These are phyloP conservation scores for Andricus quercusramuli DNA, from an alignment of 2,888 invertebrate species.

Conservation along the genomic window DNA sequence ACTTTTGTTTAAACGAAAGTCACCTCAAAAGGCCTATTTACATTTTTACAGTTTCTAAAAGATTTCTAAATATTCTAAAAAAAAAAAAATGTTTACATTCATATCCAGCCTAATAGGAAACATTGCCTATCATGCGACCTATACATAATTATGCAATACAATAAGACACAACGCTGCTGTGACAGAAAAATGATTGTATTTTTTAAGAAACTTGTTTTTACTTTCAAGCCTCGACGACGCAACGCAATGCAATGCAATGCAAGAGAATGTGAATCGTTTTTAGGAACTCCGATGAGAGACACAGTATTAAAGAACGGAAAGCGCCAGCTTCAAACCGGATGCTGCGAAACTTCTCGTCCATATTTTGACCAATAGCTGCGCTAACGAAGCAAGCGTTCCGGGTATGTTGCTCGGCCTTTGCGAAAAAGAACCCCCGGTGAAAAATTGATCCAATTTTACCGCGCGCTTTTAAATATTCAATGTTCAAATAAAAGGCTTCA, in stretches of 20 bases:
- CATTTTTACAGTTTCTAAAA: conserved; percentile 32
- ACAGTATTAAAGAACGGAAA: conserved; percentile 31
- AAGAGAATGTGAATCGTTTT: conserved; percentile 19
- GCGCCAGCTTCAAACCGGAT: conserved; percentile 23
- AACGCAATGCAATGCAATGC: conserved; percentile 22
- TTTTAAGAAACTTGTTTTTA: conserved; percentile 34
- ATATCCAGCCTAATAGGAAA: conserved; percentile 30
- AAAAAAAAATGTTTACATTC: conserved; percentile 18
- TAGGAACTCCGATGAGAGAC: conserved; percentile 17
- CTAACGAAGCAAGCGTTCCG: conserved; percentile 18
- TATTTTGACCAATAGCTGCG: conserved; percentile 33
- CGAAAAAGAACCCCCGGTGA: conserved; percentile 12
- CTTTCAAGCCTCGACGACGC: conserved; percentile 28
- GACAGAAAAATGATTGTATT: conserved; percentile 41
- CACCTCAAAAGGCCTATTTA: conserved; percentile 6
- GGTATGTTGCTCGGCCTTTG: conserved; percentile 8
- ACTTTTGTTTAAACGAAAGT: neutral
- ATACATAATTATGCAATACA: conserved; percentile 34
- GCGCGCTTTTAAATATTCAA: neutral
- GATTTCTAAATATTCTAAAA: conserved; percentile 9
- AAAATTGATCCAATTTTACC: conserved; percentile 25
- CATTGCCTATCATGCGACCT: conserved; percentile 39
- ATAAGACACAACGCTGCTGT: conserved; percentile 39
- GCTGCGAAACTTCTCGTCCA: conserved; percentile 34
- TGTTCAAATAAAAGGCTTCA: conserved; percentile 4